These are phyloP conservation scores for Ailurus styani DNA, from an alignment of 2,113 vertebrate species.

Conservation along the genomic window DNA sequence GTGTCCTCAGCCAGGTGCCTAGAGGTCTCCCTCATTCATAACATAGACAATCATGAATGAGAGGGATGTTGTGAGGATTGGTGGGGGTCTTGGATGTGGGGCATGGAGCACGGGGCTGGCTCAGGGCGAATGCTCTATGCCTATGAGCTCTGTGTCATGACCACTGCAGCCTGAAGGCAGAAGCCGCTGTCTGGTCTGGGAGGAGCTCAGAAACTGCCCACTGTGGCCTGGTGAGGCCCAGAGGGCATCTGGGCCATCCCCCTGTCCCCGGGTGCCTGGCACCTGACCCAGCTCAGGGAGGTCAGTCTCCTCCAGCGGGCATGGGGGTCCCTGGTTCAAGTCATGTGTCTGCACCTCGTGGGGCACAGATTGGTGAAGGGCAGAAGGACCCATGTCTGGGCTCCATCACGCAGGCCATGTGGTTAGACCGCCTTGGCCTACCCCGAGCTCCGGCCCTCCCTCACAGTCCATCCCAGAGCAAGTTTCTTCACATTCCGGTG, in stretches of 20 bases:
- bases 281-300: not conserved
- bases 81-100: accelerated
- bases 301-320: not conserved
- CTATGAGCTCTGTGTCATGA: accelerated
- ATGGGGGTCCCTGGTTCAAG: not conserved
- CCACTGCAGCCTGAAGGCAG: not conserved
- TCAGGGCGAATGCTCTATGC: accelerated
- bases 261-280: not conserved
- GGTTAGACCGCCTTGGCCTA: not conserved
- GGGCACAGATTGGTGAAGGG: not conserved
- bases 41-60: not conserved
- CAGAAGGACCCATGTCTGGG: not conserved
- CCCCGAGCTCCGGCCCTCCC: not conserved
- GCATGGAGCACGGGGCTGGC: accelerated
- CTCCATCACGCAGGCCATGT: accelerated
- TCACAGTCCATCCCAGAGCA: too few relatives aligned
- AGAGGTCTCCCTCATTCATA: not conserved
- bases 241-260: not conserved
- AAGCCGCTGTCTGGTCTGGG: not conserved
- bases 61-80: not conserved
- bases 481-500: not conserved
- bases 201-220: not conserved
- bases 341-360: not conserved
- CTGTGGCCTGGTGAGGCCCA: not conserved
- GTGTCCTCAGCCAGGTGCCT: not conserved